Conservation (phyloP, 2,888 invertebrate species). For the Pseudanteris insignis region DNA sequence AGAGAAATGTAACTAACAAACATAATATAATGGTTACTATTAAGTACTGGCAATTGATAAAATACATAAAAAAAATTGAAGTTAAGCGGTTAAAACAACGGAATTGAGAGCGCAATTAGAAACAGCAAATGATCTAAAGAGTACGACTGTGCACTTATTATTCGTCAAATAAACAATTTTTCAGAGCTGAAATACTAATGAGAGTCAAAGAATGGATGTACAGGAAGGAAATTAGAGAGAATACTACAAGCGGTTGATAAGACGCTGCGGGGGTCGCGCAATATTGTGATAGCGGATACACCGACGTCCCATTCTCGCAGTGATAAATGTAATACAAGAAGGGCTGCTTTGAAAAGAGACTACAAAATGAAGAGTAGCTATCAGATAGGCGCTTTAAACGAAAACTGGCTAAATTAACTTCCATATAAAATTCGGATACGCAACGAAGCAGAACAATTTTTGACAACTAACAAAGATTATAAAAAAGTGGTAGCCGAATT, state of each 20-base stretch:
- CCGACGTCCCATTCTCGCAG: slow-evolving; percentile 38
- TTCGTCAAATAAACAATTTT: slow-evolving; percentile 15
- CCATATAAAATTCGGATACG: background rate
- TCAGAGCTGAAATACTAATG: slow-evolving; percentile 26
- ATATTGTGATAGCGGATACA: slow-evolving; percentile 54
- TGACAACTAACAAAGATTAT: too few relatives aligned
- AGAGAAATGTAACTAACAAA: too few relatives aligned
- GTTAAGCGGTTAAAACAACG: background rate
- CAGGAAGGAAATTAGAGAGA: slow-evolving; percentile 30
- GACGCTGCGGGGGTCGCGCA: slow-evolving; percentile 49
- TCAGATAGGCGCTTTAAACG: slow-evolving; percentile 21
- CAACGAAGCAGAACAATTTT: slow-evolving; percentile 3
- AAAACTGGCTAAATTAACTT: slow-evolving; percentile 24
- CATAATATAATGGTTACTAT: too few relatives aligned
- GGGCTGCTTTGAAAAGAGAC: slow-evolving; percentile 18
- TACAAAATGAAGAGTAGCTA: slow-evolving; percentile 37
- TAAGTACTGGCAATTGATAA: too few relatives aligned
- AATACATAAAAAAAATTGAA: too few relatives aligned
- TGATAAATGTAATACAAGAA: slow-evolving; percentile 52
- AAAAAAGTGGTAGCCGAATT: too few relatives aligned
- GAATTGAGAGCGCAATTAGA: background rate
- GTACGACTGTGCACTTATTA: slow-evolving; percentile 3
- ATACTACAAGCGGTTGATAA: slow-evolving; percentile 50
- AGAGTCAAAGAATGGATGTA: slow-evolving; percentile 20
- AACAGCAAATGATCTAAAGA: slow-evolving; percentile 1